A percentile compares a stretch with the other conserved stretches of the same genome.
These are phyloP conservation scores for Dermolepida albohirtum DNA, from an alignment of 2,888 invertebrate genomes.

Conservation along the genomic window DNA sequence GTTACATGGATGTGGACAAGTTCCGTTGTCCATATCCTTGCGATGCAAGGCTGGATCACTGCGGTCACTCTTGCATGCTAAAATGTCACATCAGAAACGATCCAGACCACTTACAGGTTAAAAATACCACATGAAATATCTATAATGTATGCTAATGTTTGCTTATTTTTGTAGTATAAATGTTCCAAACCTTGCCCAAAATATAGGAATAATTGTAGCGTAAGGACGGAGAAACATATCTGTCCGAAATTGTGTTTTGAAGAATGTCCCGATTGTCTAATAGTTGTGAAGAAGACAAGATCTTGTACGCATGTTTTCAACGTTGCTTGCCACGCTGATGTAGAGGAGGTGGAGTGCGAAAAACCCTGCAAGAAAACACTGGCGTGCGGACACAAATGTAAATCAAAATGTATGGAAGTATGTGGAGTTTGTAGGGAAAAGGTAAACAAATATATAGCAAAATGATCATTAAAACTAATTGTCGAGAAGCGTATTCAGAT, in stretches of 20 bases:
- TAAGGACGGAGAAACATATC: slow-evolving; percentile 61
- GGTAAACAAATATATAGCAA: slow-evolving; percentile 56
- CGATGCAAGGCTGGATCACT: slow-evolving; percentile 68
- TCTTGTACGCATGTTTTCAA: slow-evolving; percentile 66
- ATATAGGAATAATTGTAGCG: slow-evolving; percentile 66
- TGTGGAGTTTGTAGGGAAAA: slow-evolving; percentile 65
- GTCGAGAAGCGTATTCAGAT: no score
- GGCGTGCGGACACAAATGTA: slow-evolving; percentile 69
- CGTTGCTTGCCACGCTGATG: slow-evolving; percentile 64
- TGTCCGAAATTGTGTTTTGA: slow-evolving; percentile 64
- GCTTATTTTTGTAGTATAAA: slow-evolving; percentile 61
- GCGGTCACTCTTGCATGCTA: slow-evolving; percentile 73
- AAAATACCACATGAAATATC: no score
- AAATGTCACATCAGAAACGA: slow-evolving; percentile 71
- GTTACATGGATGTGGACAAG: slow-evolving; percentile 59
- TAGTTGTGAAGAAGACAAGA: slow-evolving; percentile 65
- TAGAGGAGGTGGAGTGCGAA: slow-evolving; percentile 63
- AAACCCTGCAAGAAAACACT: slow-evolving; percentile 66
- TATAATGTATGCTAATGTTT: neutral
- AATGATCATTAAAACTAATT: no score
- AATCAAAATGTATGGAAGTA: slow-evolving; percentile 64
- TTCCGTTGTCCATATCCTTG: slow-evolving; percentile 67
- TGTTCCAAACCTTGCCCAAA: slow-evolving; percentile 67
- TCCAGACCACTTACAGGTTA: slow-evolving; percentile 68
- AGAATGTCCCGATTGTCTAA: slow-evolving; percentile 66